These are phyloP conservation scores for Drosophila leonis DNA, from an alignment of 2,888 invertebrate species.

Conservation along the genomic window DNA sequence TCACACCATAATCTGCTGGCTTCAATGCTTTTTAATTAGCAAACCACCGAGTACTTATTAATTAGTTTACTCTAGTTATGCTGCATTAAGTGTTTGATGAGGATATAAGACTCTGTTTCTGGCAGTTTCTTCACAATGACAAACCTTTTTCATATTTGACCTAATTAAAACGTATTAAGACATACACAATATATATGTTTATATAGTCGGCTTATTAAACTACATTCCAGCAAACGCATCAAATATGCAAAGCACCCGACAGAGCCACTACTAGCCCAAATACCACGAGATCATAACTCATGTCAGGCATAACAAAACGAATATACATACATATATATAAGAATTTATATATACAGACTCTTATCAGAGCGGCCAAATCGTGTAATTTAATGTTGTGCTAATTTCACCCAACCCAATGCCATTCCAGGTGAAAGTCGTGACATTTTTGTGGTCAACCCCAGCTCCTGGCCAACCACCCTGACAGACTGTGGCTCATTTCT, in stretches of 20 bases:
- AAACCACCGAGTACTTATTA: neutral
- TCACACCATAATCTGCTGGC: neutral
- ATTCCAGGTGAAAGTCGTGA: slow-evolving; percentile 74
- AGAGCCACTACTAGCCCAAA: slow-evolving; percentile 31
- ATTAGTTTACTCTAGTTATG: neutral
- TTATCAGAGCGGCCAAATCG: slow-evolving; percentile 72
- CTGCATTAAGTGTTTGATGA: neutral
- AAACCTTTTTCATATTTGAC: slow-evolving; percentile 41
- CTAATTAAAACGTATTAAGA: slow-evolving; percentile 58
- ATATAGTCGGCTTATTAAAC: slow-evolving; percentile 51
- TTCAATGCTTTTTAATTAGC: neutral
- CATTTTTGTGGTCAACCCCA: slow-evolving; percentile 63
- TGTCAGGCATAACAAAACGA: slow-evolving; percentile 58
- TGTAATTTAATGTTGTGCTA: slow-evolving; percentile 82
- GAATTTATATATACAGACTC: slow-evolving; percentile 19
- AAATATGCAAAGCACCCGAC: slow-evolving; percentile 58
- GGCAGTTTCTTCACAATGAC: neutral
- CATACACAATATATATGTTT: slow-evolving; percentile 25
- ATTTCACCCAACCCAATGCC: slow-evolving; percentile 61
- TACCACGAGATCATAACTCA: slow-evolving; percentile 69
- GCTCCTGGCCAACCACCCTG: slow-evolving; percentile 2
- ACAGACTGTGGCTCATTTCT: slow-evolving; percentile 64
- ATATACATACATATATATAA: slow-evolving; percentile 2
- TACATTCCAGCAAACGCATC: slow-evolving; percentile 34
- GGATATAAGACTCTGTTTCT: neutral